These are phyloP conservation scores for Umimayanthus kanabou DNA, from an alignment of 92 coral and sea anemone species.

Conservation along the genomic window DNA sequence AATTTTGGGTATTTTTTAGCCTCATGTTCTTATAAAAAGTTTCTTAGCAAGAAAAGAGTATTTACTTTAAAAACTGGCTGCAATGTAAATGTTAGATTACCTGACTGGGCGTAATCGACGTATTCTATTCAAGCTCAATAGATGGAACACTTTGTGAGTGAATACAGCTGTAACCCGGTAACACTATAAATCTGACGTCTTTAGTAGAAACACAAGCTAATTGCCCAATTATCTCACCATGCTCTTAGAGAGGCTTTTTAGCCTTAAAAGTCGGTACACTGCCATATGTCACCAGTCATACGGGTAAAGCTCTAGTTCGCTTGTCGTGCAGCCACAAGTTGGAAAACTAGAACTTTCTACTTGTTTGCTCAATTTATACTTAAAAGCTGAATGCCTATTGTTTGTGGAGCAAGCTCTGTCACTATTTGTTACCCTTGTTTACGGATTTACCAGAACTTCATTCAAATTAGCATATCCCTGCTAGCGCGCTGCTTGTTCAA, in stretches of 20 bases:
- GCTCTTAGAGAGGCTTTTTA: background rate
- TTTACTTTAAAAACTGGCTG: too few species aligned
- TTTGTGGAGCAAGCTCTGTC: conserved; percentile 46
- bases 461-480: conserved; percentile 59
- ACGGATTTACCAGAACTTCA: conserved; percentile 38
- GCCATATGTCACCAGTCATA: background rate
- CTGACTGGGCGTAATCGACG: too few species aligned
- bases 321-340: conserved; percentile 14
- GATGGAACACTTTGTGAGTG: too few species aligned
- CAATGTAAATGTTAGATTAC: too few species aligned
- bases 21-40: too few species aligned
- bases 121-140: too few species aligned
- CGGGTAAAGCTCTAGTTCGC: background rate
- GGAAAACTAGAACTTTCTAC: conserved; percentile 22
- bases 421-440: conserved; percentile 54
- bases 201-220: background rate
- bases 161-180: too few species aligned
- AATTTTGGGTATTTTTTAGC: too few species aligned
- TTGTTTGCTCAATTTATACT: conserved; percentile 38
- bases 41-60: too few species aligned
- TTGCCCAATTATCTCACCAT: background rate
- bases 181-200: background rate
- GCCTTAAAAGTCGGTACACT: background rate
- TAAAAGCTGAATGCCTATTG: conserved; percentile 35
- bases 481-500: conserved; percentile 17